A percentile compares a stretch with the other conserved stretches of the same genome.
Conservation (phyloP, 1,140 invertebrate genomes). For the Leptinotarsa lineolata region DNA sequence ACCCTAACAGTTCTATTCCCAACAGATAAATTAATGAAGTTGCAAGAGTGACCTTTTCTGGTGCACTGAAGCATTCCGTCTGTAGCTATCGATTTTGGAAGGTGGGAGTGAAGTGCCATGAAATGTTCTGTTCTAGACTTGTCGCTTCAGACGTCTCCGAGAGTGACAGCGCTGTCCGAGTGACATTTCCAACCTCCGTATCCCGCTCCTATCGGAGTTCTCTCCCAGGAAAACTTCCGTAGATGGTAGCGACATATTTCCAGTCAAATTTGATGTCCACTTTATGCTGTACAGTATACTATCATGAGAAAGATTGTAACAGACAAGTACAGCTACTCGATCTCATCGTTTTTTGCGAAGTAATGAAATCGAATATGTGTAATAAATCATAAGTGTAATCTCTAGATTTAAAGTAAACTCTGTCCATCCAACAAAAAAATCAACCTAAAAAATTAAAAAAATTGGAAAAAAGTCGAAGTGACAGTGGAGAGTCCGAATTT, state of each 20-base stretch:
- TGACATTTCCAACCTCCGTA: constrained; percentile 36
- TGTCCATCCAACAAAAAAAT: too few relatives aligned
- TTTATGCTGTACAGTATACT: too few relatives aligned
- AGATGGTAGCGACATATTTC: constrained; percentile 14
- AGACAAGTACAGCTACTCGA: too few relatives aligned
- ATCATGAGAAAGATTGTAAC: too few relatives aligned
- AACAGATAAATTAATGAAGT: constrained; percentile 4
- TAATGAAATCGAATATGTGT: too few relatives aligned
- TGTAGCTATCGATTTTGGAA: constrained; percentile 22
- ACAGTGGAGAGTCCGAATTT: too few relatives aligned
- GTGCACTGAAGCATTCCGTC: constrained; percentile 26
- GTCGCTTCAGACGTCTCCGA: constrained; percentile 41
- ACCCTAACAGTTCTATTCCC: background rate
- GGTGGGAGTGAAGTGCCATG: constrained; percentile 9
- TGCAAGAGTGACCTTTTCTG: constrained; percentile 21
- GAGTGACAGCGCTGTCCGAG: constrained; percentile 44
- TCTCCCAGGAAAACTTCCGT: background rate
- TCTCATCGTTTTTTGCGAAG: too few relatives aligned
- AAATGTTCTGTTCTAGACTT: constrained; percentile 36
- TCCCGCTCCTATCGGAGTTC: background rate
- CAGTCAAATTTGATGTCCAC: too few relatives aligned
- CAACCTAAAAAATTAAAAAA: too few relatives aligned
- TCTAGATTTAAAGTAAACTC: too few relatives aligned
- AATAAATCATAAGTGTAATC: too few relatives aligned
- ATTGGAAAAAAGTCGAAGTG: too few relatives aligned